Evolutionary conservation across 2,797 vertebrate species (phyloP).

Genomic region (Stomatorhinus walkeri): DNA sequence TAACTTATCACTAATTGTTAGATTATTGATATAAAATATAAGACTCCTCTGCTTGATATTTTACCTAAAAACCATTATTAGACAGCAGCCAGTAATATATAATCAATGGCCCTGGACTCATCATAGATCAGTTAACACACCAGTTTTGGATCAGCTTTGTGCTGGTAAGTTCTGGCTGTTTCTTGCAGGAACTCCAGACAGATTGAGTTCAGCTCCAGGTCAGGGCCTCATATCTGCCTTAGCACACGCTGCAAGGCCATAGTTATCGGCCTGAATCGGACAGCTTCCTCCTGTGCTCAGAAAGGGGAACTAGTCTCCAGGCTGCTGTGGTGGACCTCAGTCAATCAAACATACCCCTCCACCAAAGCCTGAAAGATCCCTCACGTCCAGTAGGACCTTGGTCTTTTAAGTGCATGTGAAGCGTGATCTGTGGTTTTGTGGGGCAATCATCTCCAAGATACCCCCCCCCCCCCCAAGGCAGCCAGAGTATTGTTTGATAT

Average conservation of each 20-base stretch:
- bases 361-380: background rate
- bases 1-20: background rate
- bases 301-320: conserved; percentile 2
- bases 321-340: background rate
- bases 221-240: conserved; percentile 2
- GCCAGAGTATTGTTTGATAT: background rate
- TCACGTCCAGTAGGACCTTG: background rate
- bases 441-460: background rate
- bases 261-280: background rate
- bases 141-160: background rate
- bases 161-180: background rate
- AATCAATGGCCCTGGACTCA: background rate
- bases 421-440: background rate
- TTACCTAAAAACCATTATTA: background rate
- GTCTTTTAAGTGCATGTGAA: background rate
- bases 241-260: background rate
- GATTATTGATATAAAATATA: background rate
- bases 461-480: background rate
- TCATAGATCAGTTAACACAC: background rate
- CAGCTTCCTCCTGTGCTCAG: background rate
- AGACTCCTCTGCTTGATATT: background rate
- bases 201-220: conserved; percentile 5
- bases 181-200: conserved; percentile 4
- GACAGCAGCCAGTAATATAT: background rate
- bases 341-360: background rate